Evolutionary conservation across 2,797 vertebrate species (phyloP).

Genomic region (Dendrocincla fuliginosa): DNA sequence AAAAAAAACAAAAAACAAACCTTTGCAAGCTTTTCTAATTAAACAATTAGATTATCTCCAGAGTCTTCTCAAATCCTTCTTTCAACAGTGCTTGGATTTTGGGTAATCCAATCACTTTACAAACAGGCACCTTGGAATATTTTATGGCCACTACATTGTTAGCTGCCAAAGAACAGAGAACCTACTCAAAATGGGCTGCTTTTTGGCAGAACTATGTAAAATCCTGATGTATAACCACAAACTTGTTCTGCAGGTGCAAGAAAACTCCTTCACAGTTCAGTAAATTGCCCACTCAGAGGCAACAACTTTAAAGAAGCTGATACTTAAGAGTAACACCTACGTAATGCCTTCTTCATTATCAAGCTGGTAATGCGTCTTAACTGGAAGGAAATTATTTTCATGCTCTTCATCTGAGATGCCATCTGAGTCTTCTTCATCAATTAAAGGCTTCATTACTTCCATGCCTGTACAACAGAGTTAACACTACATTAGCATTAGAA

Average conservation of each 20-base stretch:
- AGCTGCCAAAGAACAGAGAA: background rate
- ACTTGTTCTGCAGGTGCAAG: background rate
- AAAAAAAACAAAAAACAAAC: fast-evolving
- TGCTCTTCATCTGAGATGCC: constrained; percentile 80
- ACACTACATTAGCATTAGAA: background rate
- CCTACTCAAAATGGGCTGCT: background rate
- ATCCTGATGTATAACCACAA: background rate
- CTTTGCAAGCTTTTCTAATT: background rate
- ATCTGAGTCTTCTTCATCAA: constrained; percentile 78
- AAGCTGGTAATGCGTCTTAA: constrained; percentile 75
- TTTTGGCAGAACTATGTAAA: background rate
- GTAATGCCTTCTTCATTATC: constrained; percentile 77
- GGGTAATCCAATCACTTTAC: background rate
- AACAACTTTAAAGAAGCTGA: background rate
- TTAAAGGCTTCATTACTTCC: constrained; percentile 88
- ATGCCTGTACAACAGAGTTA: constrained; percentile 76
- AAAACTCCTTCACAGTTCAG: background rate
- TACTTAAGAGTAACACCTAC: constrained; percentile 71
- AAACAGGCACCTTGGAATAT: background rate
- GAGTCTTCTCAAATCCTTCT: background rate
- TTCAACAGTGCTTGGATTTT: background rate
- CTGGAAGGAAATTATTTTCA: constrained; percentile 66
- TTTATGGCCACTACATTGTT: background rate
- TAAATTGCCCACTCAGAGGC: background rate
- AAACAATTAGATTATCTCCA: background rate